Evolutionary conservation across 2,888 invertebrate genomes (phyloP), one percentile per base, ranked within the genome.

Genomic region (Lamellibrachia columna): DNA sequence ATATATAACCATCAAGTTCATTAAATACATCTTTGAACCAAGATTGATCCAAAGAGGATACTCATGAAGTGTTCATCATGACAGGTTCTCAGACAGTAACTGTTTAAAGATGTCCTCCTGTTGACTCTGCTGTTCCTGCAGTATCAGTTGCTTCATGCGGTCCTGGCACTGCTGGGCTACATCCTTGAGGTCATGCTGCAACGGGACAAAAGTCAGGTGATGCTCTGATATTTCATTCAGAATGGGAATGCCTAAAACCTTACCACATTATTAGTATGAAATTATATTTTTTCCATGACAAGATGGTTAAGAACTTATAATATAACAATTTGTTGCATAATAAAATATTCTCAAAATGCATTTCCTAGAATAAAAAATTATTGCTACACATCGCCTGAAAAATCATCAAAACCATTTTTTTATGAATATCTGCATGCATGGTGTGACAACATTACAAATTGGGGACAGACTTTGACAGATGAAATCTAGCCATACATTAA

Each of bases 121-220:
- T 6, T 75, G 75, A 75, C 75, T 75, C 22, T 75, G 75, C 22
- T 75, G 75, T 75, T 75, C 75, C 22, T 75, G 22, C 6, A 75
- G 75, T 75, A 75, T 15, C 28, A 91, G 91, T 7, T 91, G 53
- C 91, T 52, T 91, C 91, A 91, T 91, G 75, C 75, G 75, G 0
- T 75, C 75, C 75, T 6, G 2, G 22, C 75, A 75, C 22, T 75
- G 75, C 22, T 90, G 55, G 1, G 92, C 92, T 1, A 75, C 92
- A 9, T n/a, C 92, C n/a, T 90, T 55, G 9, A 92, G 92, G 90
- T 92, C 91, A 40, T 93, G 93, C 93, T 93, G 92, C 90, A 93
- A 92, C 40, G 22, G 91, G n/a, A 53, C 9, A 2, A 92, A 55
- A 91, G 22, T 91, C 53, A 91, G 75, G 22, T 75, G 75, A 3